A percentile compares a stretch with the other conserved stretches of the same genome.
phyloP scores from a whole-genome alignment of 1,140 invertebrate species.

The Rhizoglyphus robini region DNA sequence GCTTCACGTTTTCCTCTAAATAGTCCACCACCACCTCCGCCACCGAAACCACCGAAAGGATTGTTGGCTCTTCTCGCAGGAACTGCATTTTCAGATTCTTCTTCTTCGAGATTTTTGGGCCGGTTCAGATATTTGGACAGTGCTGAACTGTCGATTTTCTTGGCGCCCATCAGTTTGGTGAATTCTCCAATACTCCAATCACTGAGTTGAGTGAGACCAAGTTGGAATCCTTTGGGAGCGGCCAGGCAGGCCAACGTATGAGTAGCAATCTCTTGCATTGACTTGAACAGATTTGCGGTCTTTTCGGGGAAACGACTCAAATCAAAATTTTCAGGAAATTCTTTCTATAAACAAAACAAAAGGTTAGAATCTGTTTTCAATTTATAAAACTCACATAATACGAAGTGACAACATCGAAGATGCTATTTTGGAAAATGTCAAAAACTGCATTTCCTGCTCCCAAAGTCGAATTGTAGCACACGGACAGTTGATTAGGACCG shows the following conservation, averaged over 20 bases:
- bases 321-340: constrained; percentile 15
- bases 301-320: background rate
- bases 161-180: background rate
- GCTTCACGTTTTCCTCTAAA: background rate
- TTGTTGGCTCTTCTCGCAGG: background rate
- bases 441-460: no score
- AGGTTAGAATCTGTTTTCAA: no score
- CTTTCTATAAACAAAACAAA: constrained; percentile 8
- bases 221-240: background rate
- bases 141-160: no score
- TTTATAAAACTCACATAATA: no score
- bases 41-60: background rate
- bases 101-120: no score
- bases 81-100: no score
- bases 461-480: no score
- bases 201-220: background rate
- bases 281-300: background rate
- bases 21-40: background rate
- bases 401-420: no score
- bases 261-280: background rate
- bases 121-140: no score
- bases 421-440: no score
- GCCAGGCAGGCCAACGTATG: background rate
- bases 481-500: no score
- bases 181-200: constrained; percentile 12